phyloP scores from a whole-genome alignment of 2,888 invertebrate genomes.

The Petrophora chlorosata region DNA sequence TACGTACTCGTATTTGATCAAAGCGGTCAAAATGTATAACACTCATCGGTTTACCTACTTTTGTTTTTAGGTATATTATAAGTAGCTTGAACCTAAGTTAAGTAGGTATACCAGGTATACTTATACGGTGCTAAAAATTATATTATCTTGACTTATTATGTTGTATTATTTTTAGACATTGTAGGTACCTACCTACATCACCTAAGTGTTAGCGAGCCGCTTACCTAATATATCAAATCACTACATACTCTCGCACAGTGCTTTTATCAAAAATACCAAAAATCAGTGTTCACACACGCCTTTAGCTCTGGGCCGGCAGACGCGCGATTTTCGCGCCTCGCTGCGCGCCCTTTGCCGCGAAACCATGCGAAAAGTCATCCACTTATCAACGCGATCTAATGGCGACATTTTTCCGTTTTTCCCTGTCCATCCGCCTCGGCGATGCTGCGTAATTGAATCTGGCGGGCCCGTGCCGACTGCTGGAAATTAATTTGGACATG shows the following conservation, averaged over 20 bases:
- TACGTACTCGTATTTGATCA: no score
- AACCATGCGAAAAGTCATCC: conserved; percentile 81
- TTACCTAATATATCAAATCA: no score
- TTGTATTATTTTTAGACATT: no score
- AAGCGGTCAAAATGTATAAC: no score
- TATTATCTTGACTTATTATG: no score
- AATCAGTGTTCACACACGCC: conserved; percentile 20
- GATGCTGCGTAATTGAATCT: conserved; percentile 77
- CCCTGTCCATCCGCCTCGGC: conserved; percentile 73
- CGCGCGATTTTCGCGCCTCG: conserved; percentile 56
- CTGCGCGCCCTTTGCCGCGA: conserved; percentile 75
- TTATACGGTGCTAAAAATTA: no score
- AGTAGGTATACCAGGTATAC: no score
- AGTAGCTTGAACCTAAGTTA: no score
- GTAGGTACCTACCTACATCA: no score
- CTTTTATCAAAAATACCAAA: conserved; percentile 3
- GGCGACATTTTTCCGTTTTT: conserved; percentile 81
- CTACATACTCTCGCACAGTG: background rate
- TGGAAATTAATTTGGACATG: conserved; percentile 75
- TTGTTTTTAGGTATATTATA: no score
- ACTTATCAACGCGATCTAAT: conserved; percentile 79
- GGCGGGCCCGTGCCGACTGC: conserved; percentile 54
- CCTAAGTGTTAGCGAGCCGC: no score
- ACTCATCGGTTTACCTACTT: no score
- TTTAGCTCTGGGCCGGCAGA: conserved; percentile 25